Base-by-base conservation (phyloP, 2,888 invertebrate species). In the Parnassius orleans region DNA sequence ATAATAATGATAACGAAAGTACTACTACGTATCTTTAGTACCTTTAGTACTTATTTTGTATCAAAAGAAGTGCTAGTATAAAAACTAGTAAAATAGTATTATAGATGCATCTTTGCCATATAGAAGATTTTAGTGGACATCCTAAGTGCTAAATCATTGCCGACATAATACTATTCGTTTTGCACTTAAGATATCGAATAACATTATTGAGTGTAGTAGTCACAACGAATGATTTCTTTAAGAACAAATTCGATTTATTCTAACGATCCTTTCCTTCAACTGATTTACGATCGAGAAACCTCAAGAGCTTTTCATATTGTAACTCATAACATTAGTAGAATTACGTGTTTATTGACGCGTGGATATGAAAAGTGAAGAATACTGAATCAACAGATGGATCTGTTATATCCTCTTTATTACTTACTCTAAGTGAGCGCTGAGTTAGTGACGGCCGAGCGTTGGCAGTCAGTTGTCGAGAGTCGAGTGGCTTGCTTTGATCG, bases 311-410 rank as follows among this genome's bases (percentile, higher is more conserved):
- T 62, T 57, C 58, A 57, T 61, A 61, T 57, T 53, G 19, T 50
- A 59, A 53, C 53, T 59, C 59, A 51, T 55, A 55, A 53, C 44
- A 54, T 33, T 41, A 44, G 50, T 43, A 50, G 44, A 41, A 59
- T 63, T 63, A 63, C 57, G 57, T 61, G 62, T 63, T 63, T 55
- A 63, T 63, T 63, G 63, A 59, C 46, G 52, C 15, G 59, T 51
- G 51, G 63, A 50, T 63, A 63, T 59, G 63, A 59, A 55, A 55
- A 63, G 59, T 59, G 51, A 42, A 50, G 62, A 54, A 44, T 52
- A 51, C 33, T 53, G 62, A 53, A 57, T 53, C 57, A 53, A 63
- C 63, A 50, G 57, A 44, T 57, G 50, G 58, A 59, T 63, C 63
- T 63, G 63, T 61, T 61, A 61, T 57, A 53, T 41, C 54, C 46